Evolutionary conservation across 64 coral and sea anemone species (phyloP).

Genomic region (Montipora capricornis): DNA sequence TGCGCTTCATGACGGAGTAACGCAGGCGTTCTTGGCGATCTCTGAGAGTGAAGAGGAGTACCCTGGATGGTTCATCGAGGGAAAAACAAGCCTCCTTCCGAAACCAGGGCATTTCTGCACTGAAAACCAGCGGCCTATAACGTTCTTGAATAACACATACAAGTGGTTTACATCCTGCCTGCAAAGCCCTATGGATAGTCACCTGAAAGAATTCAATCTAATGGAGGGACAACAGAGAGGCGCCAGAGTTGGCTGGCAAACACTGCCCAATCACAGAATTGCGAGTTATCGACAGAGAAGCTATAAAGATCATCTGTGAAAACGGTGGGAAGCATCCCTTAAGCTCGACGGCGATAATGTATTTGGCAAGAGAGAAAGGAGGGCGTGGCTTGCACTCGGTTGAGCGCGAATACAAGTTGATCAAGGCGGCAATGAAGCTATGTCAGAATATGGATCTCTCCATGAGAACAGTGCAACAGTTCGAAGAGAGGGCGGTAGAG

Average conservation of each 20-base stretch:
- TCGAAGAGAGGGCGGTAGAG: background rate
- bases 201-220: constrained; percentile 43
- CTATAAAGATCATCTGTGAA: no score
- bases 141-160: constrained; percentile 82
- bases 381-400: no score
- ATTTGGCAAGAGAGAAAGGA: no score
- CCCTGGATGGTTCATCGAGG: constrained; percentile 42
- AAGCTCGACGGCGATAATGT: no score
- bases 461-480: no score
- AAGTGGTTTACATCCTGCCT: constrained; percentile 79
- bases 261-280: no score
- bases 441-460: no score
- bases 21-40: constrained; percentile 4
- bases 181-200: constrained; percentile 67
- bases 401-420: no score
- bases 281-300: no score
- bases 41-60: constrained; percentile 7
- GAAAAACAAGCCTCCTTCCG: constrained; percentile 57
- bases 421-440: no score
- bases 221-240: constrained; percentile 2
- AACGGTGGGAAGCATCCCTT: no score
- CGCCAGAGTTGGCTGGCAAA: no score
- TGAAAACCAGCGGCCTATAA: constrained; percentile 74
- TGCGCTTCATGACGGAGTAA: constrained; percentile 18
- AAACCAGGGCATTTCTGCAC: constrained; percentile 35